Conservation (phyloP, 2,888 invertebrate genomes). For the Alitta virens region DNA sequence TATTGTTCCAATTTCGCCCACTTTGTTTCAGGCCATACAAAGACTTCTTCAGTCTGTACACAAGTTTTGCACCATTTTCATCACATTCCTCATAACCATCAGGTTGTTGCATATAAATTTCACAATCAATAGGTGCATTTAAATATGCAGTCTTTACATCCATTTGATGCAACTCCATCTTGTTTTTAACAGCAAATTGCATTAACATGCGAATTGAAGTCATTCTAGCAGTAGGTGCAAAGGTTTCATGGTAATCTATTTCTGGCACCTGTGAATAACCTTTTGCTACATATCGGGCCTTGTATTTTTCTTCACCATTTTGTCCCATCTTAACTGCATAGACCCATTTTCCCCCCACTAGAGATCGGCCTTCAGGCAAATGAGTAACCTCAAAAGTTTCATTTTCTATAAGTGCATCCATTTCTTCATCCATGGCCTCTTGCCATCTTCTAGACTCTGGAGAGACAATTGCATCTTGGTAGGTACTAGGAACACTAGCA, state of each 20-base stretch:
- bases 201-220: constrained; percentile 25
- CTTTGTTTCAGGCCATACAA: constrained; percentile 1
- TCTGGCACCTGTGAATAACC: constrained; percentile 27
- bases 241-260: constrained; percentile 31
- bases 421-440: neutral
- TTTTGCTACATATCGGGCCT: constrained; percentile 25
- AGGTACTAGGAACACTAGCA: neutral
- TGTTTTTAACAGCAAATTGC: neutral
- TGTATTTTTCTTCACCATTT: constrained; percentile 19
- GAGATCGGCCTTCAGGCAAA: neutral
- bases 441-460: too few relatives aligned
- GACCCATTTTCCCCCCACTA: constrained; percentile 3
- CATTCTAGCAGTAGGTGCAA: constrained; percentile 28
- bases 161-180: neutral
- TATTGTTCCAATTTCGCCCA: neutral
- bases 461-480: too few relatives aligned
- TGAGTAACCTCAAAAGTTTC: neutral
- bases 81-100: neutral
- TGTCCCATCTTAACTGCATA: constrained; percentile 17
- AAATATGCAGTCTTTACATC: neutral
- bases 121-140: neutral
- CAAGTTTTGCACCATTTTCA: neutral
- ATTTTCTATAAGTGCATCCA: constrained; percentile 4
- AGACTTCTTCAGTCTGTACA: neutral
- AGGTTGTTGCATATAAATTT: neutral